Evolutionary conservation across 2,797 vertebrate species (phyloP), one percentile per base, ranked within the genome.

Genomic region (Hoplostethus atlanticus): DNA sequence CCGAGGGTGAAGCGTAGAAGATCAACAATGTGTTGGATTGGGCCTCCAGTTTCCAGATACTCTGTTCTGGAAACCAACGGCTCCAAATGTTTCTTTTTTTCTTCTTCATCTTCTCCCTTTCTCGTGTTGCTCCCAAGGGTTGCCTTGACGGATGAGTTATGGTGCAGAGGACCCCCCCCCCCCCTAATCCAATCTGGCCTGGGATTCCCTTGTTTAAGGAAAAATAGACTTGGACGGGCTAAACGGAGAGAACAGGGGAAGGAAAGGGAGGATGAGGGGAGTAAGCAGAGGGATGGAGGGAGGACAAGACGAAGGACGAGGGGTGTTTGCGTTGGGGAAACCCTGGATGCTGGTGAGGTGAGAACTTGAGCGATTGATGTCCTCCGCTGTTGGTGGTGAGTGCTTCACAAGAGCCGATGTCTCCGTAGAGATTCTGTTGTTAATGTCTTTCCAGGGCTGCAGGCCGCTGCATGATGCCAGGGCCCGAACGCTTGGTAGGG

Each of bases 181-280:
- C 21, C 6, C 38, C 21, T n/a, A 71, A 81, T 68, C 60, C 57
- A 48, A 42, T 81, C 64, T 63, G 80, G 77, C 61, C 70, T 13
- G 79, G 85, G 89, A 87, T 89, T 91, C 84, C 91, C 89, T 80
- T 59, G 63, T 76, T 61, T 67, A 71, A 71, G 77, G 77, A 78
- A 78, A 75, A 63, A 64, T 30, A 46, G 51, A 21, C 15, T 76
- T 70, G 77, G 68, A 73, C 0, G 15, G 17, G 16, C 13, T 34
- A 16, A 68, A 44, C 0, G 5, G 58, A 63, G 71, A 52, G 63
- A 66, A 15, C 50, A 8, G 1, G 9, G 36, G 30, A 46, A 59
- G 60, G 58, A 61, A 34, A 30, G 28, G 15, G 15, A 46, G 56
- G 54, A 28, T 15, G 55, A 40, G 47, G 52, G 56, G 67, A 44